Evolutionary conservation across 2,888 invertebrate genomes (phyloP), one percentile per base, ranked within the genome.

Genomic region (Diogma glabrata): DNA sequence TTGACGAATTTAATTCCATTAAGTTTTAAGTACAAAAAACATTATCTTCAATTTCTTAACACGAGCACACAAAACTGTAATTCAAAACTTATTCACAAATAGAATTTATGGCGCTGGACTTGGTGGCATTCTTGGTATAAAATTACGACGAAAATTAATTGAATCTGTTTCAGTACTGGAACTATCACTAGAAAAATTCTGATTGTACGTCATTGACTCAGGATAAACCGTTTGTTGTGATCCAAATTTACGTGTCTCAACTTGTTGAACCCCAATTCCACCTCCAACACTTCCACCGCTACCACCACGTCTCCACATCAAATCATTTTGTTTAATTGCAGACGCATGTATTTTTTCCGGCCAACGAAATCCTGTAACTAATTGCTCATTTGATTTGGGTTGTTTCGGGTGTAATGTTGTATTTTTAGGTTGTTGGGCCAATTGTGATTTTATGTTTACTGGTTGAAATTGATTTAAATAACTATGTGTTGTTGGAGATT

Each of bases 91-190:
- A n/a, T n/a, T n/a, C n/a, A n/a, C n/a, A n/a, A n/a, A n/a, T n/a
- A n/a, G n/a, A 22, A 16, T 43, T 66, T 67, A 72, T 64, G 72
- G 72, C 53, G 72, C 72, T 55, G 72, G 72, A 58, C 72, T 72
- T 20, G 72, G 72, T 52, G 72, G 72, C 51, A 71, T 61, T 36
- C 69, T 65, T 30, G 66, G 64, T 45, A 63, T 61, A 19, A 67
- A 67, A 50, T 70, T 69, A 48, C 62, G 62, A 46, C 64, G 63
- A 56, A 69, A 70, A 53, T 67, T 67, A 55, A 67, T 66, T 53
- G 64, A 65, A 58, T 64, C 70, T 52, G 70, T 67, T 54, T 69
- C 69, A 12, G 68, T 66, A 51, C 71, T 69, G 57, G 64, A 66
- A 51, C 67, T 65, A 23, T 57, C 57, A 52, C 66, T 70, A 28